Evolutionary conservation across 2,797 vertebrate species (phyloP).

Genomic region (Acipenser ruthenus): DNA sequence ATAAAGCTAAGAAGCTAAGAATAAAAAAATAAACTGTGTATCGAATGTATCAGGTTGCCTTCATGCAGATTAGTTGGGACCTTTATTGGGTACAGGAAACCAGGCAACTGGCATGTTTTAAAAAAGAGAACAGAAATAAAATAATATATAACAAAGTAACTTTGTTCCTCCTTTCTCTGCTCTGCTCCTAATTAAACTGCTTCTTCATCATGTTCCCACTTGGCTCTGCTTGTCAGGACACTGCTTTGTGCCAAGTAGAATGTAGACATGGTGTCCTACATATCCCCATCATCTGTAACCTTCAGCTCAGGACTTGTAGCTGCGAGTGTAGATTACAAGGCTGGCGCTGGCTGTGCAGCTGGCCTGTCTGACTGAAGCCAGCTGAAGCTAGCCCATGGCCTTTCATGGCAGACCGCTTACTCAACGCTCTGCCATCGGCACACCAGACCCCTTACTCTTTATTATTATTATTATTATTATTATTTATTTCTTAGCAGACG

Average conservation of each 20-base stretch:
- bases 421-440: constrained; percentile 50
- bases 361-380: constrained; percentile 32
- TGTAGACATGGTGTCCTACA: constrained; percentile 66
- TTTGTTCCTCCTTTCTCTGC: constrained; percentile 46
- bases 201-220: constrained; percentile 62
- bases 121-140: no score
- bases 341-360: constrained; percentile 42
- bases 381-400: constrained; percentile 54
- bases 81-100: no score
- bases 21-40: no score
- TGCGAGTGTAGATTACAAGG: constrained; percentile 37
- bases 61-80: no score
- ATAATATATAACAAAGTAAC: constrained; percentile 26
- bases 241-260: constrained; percentile 50
- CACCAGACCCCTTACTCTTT: constrained; percentile 39
- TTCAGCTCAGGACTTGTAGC: constrained; percentile 34
- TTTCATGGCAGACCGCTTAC: constrained; percentile 32
- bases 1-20: no score
- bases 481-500: no score
- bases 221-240: constrained; percentile 60
- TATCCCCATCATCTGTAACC: constrained; percentile 38
- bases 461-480: no score
- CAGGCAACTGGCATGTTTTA: no score
- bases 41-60: no score
- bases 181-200: constrained; percentile 71